A percentile compares a stretch with the other conserved stretches of the same genome.
These are phyloP conservation scores for Amblyjoppa proteus DNA, from an alignment of 2,888 invertebrate species.

Conservation along the genomic window DNA sequence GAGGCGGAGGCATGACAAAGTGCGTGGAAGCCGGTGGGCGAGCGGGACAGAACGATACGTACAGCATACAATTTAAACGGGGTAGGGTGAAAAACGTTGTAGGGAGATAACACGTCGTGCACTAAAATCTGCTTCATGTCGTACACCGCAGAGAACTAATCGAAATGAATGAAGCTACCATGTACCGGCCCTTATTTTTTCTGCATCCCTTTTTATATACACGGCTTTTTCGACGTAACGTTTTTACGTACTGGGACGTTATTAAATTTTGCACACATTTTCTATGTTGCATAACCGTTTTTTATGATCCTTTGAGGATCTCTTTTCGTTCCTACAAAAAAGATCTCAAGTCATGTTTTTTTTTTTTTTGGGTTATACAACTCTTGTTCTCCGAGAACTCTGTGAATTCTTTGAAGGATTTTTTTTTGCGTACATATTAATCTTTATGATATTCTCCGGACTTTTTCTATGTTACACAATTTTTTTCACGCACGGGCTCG, in stretches of 20 bases:
- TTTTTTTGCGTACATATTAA: neutral
- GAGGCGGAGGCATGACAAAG: slow-evolving; percentile 34
- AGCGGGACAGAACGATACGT: slow-evolving; percentile 54
- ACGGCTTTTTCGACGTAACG: slow-evolving; percentile 25
- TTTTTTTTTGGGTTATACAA: neutral
- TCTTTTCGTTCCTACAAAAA: slow-evolving; percentile 7
- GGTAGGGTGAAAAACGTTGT: slow-evolving; percentile 37
- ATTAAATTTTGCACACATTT: slow-evolving; percentile 18
- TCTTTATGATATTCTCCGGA: neutral
- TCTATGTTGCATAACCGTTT: neutral
- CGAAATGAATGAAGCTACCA: slow-evolving; percentile 53
- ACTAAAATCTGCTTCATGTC: slow-evolving; percentile 54
- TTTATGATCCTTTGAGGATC: neutral
- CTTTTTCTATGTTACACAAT: neutral
- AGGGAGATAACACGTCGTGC: slow-evolving; percentile 8
- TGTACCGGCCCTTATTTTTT: neutral
- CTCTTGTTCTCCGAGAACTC: neutral
- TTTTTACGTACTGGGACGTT: slow-evolving; percentile 14
- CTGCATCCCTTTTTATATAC: neutral
- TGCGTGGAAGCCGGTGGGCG: slow-evolving; percentile 25
- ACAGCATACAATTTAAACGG: slow-evolving; percentile 3
- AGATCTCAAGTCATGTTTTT: neutral
- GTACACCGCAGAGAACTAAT: slow-evolving; percentile 43
- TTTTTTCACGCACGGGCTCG: neutral
- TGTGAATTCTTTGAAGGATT: neutral